Conservation (phyloP, 1,140 invertebrate genomes). For the Euwallacea similis region DNA sequence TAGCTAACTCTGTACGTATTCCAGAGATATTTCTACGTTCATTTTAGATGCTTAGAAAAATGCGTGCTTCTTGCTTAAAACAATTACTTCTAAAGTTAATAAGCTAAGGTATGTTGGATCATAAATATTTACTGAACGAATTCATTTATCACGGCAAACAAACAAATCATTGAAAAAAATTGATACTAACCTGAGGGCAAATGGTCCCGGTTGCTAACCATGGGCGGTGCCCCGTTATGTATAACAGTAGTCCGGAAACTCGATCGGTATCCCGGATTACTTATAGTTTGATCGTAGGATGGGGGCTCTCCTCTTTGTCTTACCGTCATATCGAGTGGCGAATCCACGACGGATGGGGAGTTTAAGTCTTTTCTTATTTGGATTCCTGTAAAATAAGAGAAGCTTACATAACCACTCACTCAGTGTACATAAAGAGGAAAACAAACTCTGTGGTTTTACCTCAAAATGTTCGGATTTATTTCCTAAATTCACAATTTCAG, state of each 20-base stretch:
- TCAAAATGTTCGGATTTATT: too few relatives aligned
- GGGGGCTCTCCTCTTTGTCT: conserved; percentile 58
- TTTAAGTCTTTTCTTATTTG: conserved; percentile 46
- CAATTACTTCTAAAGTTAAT: too few relatives aligned
- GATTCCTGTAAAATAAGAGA: conserved; percentile 10
- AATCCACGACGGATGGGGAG: conserved; percentile 48
- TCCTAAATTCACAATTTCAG: too few relatives aligned
- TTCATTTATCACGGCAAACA: too few relatives aligned
- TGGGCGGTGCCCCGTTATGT: conserved; percentile 42
- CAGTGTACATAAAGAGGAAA: neutral
- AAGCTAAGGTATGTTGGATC: too few relatives aligned
- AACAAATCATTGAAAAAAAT: neutral
- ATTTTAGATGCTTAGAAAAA: too few relatives aligned
- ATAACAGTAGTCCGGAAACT: conserved; percentile 48
- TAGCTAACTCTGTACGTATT: too few relatives aligned
- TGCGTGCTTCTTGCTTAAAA: too few relatives aligned
- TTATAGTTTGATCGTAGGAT: conserved; percentile 58
- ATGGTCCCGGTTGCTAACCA: conserved; percentile 43
- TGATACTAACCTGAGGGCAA: conserved; percentile 49
- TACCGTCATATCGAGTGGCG: conserved; percentile 60
- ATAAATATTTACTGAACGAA: too few relatives aligned
- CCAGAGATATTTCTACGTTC: too few relatives aligned
- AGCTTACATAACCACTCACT: neutral
- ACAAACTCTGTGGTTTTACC: too few relatives aligned
- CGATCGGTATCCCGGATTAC: conserved; percentile 57